Percentiles rank a stretch among this genome's conserved stretches.
Conservation (phyloP, 1,140 invertebrate genomes). For the Anadara kagoshimensis region DNA sequence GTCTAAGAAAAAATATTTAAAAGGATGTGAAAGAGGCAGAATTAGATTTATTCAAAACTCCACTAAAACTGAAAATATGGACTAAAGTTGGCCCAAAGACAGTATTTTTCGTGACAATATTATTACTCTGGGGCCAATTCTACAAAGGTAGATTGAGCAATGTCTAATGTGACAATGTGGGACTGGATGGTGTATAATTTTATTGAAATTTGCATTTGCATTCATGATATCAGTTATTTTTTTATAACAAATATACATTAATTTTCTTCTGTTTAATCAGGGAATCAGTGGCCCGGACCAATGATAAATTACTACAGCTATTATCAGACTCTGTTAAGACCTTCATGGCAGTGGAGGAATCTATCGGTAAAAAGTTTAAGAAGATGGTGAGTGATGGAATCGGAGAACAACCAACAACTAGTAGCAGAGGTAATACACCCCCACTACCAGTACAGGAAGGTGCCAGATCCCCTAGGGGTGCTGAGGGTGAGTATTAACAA, state of each 20-base stretch:
- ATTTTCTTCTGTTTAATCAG: constrained; percentile 33
- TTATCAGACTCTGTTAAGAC: constrained; percentile 66
- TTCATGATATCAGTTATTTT: no score
- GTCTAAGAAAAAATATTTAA: no score
- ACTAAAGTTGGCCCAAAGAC: no score
- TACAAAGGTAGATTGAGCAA: no score
- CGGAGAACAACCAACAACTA: constrained; percentile 1
- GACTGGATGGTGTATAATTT: no score
- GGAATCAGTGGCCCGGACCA: constrained; percentile 58
- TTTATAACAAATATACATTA: not conserved
- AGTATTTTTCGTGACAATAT: no score
- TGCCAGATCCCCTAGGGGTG: constrained; percentile 27
- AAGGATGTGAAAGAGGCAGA: no score
- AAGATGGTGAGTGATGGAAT: constrained; percentile 37
- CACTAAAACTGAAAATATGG: no score
- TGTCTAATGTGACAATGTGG: no score
- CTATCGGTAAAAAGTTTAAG: constrained; percentile 59
- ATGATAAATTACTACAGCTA: constrained; percentile 64
- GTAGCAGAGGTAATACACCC: constrained; percentile 32
- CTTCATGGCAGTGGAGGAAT: constrained; percentile 64
- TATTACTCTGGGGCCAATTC: no score
- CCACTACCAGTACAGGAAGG: not conserved
- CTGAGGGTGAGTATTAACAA: constrained; percentile 21
- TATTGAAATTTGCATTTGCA: no score
- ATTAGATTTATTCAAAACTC: no score